Percentiles rank a stretch among this genome's conserved stretches.
Conservation (phyloP, 2,797 vertebrate species). For the Microchirus variegatus region DNA sequence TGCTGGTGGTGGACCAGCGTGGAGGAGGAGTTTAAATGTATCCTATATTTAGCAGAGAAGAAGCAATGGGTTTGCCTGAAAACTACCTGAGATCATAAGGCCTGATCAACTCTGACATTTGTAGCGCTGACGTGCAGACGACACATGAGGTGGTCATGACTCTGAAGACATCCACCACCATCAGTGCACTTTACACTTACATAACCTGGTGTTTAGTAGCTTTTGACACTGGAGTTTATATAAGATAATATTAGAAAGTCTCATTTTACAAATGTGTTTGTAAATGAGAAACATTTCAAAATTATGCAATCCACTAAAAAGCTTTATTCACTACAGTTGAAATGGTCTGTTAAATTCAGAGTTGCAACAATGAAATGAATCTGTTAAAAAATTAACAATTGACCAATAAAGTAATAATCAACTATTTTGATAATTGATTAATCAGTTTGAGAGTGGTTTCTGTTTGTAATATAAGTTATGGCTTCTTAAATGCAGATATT, state of each 20-base stretch:
- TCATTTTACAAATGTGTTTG: background rate
- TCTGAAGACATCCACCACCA: background rate
- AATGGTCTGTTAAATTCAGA: no score
- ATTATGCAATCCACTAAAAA: no score
- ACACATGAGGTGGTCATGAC: slow-evolving; percentile 5
- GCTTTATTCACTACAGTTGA: no score
- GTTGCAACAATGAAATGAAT: no score
- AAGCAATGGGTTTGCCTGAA: slow-evolving; percentile 39
- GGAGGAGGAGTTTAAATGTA: slow-evolving; percentile 2
- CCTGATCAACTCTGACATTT: slow-evolving; percentile 76
- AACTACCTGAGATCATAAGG: slow-evolving; percentile 28
- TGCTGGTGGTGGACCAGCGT: slow-evolving; percentile 8
- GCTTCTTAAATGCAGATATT: no score
- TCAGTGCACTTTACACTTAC: slow-evolving; percentile 1
- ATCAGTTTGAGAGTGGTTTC: no score
- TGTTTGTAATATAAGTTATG: no score
- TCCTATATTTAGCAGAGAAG: slow-evolving; percentile 70
- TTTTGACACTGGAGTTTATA: background rate
- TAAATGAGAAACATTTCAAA: no score
- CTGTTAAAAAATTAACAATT: no score
- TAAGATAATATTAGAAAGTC: background rate
- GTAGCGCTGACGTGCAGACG: slow-evolving; percentile 58
- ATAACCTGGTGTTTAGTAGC: slow-evolving; percentile 5
- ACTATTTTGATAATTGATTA: no score
- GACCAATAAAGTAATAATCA: no score